These are phyloP conservation scores for Lagopus leucura DNA, from an alignment of 2,113 vertebrate genomes.

Conservation along the genomic window DNA sequence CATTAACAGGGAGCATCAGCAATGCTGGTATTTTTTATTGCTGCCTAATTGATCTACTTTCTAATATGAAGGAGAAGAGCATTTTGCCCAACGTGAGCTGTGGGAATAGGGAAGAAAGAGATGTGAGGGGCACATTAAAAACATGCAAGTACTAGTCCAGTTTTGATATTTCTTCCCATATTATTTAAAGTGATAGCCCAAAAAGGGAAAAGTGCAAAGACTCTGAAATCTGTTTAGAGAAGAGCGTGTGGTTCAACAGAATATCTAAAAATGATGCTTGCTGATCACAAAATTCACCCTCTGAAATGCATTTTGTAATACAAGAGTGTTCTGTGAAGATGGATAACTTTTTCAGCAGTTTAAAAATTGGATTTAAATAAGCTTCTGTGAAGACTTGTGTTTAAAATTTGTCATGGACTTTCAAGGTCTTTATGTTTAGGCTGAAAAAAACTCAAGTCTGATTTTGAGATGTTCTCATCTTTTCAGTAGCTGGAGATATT, in stretches of 20 bases:
- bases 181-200: too few relatives aligned
- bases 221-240: background rate
- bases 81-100: background rate
- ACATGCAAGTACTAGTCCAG: rapidly evolving
- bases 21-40: background rate
- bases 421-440: background rate
- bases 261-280: background rate
- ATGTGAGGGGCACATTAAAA: background rate
- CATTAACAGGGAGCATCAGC: background rate
- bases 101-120: background rate
- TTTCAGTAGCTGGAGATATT: background rate
- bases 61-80: background rate
- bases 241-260: background rate
- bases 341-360: background rate
- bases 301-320: background rate
- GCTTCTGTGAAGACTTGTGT: background rate
- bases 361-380: background rate
- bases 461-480: background rate
- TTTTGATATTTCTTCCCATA: too few relatives aligned
- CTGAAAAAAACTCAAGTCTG: background rate
- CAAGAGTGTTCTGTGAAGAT: background rate
- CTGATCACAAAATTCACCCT: background rate
- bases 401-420: background rate
- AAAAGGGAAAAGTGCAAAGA: background rate
- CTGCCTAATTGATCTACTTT: background rate